A percentile compares a stretch with the other conserved stretches of the same genome.
Conservation (phyloP, 2,797 vertebrate genomes). For the Prionace glauca region DNA sequence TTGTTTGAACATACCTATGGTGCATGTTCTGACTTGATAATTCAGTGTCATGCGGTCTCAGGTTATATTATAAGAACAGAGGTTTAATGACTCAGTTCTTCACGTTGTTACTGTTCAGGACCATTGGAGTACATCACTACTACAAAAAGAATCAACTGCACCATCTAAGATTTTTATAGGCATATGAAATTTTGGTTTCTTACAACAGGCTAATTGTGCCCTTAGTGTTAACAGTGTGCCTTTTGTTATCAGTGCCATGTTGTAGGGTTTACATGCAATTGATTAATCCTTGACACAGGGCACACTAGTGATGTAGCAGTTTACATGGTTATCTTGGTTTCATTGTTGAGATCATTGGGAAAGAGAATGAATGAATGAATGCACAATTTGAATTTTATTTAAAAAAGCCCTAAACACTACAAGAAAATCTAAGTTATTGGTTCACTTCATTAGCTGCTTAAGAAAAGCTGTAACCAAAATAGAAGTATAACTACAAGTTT, state of each 20-base stretch:
- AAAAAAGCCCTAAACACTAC: neutral
- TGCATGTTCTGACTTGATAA: conserved; percentile 16
- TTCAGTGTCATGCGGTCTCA: conserved; percentile 24
- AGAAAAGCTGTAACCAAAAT: conserved; percentile 26
- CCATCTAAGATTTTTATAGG: neutral
- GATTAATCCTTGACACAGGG: conserved; percentile 56
- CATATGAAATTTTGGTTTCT: neutral
- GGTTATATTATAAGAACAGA: conserved; percentile 17
- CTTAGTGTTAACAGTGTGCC: conserved; percentile 82
- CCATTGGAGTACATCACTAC: conserved; percentile 11
- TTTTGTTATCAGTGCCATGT: conserved; percentile 74
- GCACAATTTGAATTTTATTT: neutral
- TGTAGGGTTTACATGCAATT: conserved; percentile 54
- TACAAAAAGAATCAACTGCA: neutral
- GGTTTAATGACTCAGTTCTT: neutral
- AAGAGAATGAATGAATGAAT: neutral
- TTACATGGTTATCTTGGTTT: neutral
- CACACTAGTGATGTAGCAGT: conserved; percentile 28
- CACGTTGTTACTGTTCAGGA: neutral
- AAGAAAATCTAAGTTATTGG: neutral
- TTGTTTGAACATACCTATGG: neutral
- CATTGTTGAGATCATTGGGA: neutral
- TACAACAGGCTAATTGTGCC: conserved; percentile 64
- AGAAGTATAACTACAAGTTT: neutral
- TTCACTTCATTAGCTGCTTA: neutral